Percentiles rank a stretch among this genome's conserved stretches.
Conservation (phyloP, 2,797 vertebrate genomes). For the Galago senegalensis region DNA sequence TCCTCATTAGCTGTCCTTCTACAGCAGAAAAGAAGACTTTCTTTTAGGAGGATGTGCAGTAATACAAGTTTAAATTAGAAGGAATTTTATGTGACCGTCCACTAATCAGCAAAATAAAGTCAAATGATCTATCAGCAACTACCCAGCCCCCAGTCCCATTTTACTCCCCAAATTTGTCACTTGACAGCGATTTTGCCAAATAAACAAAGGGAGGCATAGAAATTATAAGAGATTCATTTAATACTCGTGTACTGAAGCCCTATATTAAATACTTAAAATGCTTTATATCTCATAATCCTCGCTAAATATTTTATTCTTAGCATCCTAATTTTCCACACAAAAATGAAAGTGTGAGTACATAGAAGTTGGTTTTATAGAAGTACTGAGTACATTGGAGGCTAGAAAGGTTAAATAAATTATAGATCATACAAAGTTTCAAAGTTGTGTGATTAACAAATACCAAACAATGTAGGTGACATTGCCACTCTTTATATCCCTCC, state of each 20-base stretch:
- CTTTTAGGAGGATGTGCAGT: background rate
- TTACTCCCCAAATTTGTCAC: background rate
- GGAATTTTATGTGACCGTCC: background rate
- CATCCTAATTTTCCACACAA: constrained; percentile 42
- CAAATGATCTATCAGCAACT: background rate
- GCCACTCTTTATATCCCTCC: background rate
- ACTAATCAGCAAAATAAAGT: background rate
- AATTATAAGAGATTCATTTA: background rate
- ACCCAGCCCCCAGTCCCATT: background rate
- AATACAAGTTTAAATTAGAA: constrained; percentile 51
- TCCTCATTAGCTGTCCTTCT: background rate
- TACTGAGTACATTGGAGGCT: background rate
- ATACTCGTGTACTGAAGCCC: background rate
- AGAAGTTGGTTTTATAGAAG: too few relatives aligned
- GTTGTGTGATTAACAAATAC: constrained; percentile 7
- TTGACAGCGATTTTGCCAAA: constrained; percentile 7
- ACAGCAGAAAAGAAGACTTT: constrained; percentile 56
- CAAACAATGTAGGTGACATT: background rate
- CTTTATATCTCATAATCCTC: background rate
- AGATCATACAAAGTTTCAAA: background rate
- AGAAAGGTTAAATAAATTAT: constrained; percentile 10
- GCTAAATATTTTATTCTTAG: background rate
- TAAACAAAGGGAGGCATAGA: background rate
- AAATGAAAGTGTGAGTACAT: background rate
- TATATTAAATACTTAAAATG: background rate